A percentile compares a stretch with the other conserved stretches of the same genome.
phyloP scores from a whole-genome alignment of 2,113 vertebrate genomes.

The Lepidothrix coronata region DNA sequence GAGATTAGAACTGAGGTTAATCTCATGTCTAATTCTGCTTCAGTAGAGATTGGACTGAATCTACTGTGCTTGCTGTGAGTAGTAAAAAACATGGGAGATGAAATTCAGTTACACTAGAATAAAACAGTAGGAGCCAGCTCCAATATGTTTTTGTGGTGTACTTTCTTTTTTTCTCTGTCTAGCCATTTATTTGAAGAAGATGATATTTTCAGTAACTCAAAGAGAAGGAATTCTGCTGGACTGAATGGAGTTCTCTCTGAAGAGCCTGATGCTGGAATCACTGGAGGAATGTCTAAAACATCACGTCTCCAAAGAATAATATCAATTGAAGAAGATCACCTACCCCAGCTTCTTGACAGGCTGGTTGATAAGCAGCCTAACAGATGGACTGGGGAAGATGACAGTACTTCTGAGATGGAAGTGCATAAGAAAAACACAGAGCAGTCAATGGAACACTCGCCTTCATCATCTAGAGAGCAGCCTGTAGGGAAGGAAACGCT shows the following conservation, averaged over 20 bases:
- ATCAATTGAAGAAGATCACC: constrained; percentile 92
- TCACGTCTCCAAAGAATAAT: constrained; percentile 86
- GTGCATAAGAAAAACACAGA: not conserved
- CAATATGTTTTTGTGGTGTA: not conserved
- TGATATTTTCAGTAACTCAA: constrained; percentile 55
- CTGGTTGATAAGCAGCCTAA: constrained; percentile 69
- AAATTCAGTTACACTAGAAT: not conserved
- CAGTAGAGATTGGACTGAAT: not conserved
- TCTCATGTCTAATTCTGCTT: not conserved
- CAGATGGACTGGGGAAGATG: constrained; percentile 78
- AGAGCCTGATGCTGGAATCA: constrained; percentile 38
- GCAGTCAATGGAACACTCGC: not conserved
- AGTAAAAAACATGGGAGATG: not conserved
- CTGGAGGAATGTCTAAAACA: not conserved
- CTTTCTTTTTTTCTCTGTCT: not conserved
- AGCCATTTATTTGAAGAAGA: constrained; percentile 79
- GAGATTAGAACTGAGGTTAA: not conserved
- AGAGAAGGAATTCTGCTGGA: constrained; percentile 64
- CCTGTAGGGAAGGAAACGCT: constrained; percentile 83
- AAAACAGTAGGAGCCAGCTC: not conserved
- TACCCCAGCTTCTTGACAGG: constrained; percentile 84
- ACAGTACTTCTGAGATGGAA: not conserved
- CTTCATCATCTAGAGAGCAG: constrained; percentile 73
- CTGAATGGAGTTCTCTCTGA: constrained; percentile 55
- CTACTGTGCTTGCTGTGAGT: not conserved